These are phyloP conservation scores for Gulo gulo DNA, from an alignment of 2,113 vertebrate species.

Conservation along the genomic window DNA sequence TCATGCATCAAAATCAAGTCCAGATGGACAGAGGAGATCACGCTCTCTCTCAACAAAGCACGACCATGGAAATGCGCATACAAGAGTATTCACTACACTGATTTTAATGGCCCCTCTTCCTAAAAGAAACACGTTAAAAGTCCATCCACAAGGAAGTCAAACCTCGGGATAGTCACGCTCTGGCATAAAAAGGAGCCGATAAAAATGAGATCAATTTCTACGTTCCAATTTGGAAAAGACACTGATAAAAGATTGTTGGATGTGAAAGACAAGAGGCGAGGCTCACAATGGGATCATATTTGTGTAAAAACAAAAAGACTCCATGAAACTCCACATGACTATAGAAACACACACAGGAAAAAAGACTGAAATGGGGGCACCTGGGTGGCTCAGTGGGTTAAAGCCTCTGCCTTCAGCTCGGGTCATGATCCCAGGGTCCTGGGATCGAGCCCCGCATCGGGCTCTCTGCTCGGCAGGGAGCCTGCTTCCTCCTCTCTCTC, in stretches of 20 bases:
- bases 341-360: rapidly evolving
- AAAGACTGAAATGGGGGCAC: not conserved
- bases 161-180: not conserved
- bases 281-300: not conserved
- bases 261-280: not conserved
- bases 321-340: not conserved
- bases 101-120: not conserved
- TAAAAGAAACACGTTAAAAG: not conserved
- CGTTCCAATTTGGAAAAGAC: not conserved
- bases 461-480: too few relatives aligned
- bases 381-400: too few relatives aligned
- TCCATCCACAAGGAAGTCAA: not conserved
- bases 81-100: not conserved
- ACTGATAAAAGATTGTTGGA: not conserved
- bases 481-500: too few relatives aligned
- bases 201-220: not conserved
- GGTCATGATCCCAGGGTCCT: too few relatives aligned
- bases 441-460: too few relatives aligned
- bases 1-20: not conserved
- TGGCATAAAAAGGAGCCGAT: not conserved
- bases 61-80: not conserved
- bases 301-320: not conserved
- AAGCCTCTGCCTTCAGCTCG: too few relatives aligned
- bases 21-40: not conserved
- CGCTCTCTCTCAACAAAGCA: not conserved